Conservation (phyloP, 2,888 invertebrate genomes). For the Andrena haemorrhoa region DNA sequence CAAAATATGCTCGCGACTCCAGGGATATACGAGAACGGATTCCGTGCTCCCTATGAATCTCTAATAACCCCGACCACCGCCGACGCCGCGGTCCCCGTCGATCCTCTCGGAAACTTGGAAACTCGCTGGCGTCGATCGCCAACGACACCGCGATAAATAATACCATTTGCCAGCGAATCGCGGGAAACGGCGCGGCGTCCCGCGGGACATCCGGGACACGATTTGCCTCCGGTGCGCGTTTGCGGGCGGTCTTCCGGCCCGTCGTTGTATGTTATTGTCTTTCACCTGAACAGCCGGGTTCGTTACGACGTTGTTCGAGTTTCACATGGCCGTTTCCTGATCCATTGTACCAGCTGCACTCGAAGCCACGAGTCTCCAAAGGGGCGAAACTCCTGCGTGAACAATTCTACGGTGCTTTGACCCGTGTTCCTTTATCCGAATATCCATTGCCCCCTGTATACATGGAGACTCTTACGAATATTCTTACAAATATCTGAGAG, state of each 20-base stretch:
- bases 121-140: conserved; percentile 24
- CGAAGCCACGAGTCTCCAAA: no score
- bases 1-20: conserved; percentile 7
- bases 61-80: conserved; percentile 10
- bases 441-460: no score
- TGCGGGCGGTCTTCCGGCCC: conserved; percentile 23
- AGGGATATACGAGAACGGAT: neutral
- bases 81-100: neutral
- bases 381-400: no score
- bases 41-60: conserved; percentile 26
- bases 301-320: neutral
- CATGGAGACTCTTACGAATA: no score
- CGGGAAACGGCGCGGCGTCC: conserved; percentile 36
- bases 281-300: conserved; percentile 4
- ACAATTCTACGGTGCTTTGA: no score
- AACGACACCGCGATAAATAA: conserved; percentile 48
- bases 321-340: neutral
- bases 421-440: no score
- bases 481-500: no score
- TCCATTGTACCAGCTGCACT: neutral
- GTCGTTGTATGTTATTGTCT: conserved; percentile 14
- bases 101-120: conserved; percentile 20
- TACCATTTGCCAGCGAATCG: conserved; percentile 30
- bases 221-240: conserved; percentile 30
- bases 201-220: conserved; percentile 29